Conservation (phyloP, 2,113 vertebrate genomes). For the Cisticola juncidis region DNA sequence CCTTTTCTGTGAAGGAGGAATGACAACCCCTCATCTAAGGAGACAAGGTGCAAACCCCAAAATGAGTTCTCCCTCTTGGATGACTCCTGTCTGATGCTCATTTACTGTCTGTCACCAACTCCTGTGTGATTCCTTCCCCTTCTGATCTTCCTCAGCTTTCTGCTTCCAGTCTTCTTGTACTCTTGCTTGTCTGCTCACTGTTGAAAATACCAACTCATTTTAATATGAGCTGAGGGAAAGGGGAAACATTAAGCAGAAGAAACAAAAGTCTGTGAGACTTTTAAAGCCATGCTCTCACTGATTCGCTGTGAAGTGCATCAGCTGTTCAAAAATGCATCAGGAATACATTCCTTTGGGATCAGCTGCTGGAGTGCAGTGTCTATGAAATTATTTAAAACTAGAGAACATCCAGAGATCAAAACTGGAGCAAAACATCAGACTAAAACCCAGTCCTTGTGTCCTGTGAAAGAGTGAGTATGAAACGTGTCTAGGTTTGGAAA, state of each 20-base stretch:
- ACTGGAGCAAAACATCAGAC: not conserved
- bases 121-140: not conserved
- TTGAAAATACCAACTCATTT: not conserved
- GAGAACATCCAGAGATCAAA: not conserved
- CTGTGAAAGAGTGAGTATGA: not conserved
- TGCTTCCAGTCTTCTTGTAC: not conserved
- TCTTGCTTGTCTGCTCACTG: not conserved
- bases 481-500: too few relatives aligned
- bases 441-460: not conserved
- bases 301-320: not conserved
- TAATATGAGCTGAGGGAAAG: not conserved
- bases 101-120: not conserved
- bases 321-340: not conserved
- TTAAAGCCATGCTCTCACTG: not conserved
- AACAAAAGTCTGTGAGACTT: not conserved
- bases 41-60: not conserved
- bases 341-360: not conserved
- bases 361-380: not conserved
- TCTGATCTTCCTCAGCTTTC: not conserved
- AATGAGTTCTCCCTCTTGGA: not conserved
- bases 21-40: not conserved
- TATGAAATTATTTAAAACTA: not conserved
- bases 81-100: not conserved
- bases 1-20: not conserved
- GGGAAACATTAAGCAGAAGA: not conserved